phyloP scores from a whole-genome alignment of 2,888 invertebrate genomes.

The Lycia hirtaria region DNA sequence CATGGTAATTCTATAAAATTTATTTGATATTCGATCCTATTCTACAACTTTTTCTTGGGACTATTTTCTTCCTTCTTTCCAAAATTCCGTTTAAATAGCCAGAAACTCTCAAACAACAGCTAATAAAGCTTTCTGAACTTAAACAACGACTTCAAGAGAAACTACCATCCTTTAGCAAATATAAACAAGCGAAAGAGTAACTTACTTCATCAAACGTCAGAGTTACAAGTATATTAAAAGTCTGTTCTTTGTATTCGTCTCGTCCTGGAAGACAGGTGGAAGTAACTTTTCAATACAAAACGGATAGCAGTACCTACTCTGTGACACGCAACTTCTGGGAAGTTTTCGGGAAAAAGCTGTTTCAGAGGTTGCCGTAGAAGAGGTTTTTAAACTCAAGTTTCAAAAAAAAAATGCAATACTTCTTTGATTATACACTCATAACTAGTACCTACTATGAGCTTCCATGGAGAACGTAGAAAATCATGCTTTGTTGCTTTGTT shows the following conservation, averaged over 20 bases:
- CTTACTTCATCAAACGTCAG: slow-evolving; percentile 46
- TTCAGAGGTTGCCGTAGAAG: background rate
- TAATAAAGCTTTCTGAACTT: no score
- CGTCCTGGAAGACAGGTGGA: slow-evolving; percentile 46
- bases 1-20: slow-evolving; percentile 10
- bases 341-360: slow-evolving; percentile 14
- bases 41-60: slow-evolving; percentile 6
- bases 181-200: no score
- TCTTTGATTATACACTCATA: no score
- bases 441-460: no score
- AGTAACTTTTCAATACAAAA: slow-evolving; percentile 38
- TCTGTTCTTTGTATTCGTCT: slow-evolving; percentile 50
- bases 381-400: background rate
- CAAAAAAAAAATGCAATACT: no score
- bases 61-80: background rate
- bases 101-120: no score
- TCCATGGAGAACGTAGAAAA: no score
- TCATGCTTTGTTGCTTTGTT: background rate
- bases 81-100: no score
- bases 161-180: no score
- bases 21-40: slow-evolving; percentile 5
- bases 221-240: slow-evolving; percentile 55
- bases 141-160: no score
- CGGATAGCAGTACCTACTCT: slow-evolving; percentile 26
- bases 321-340: slow-evolving; percentile 25